Evolutionary conservation across 2,797 vertebrate genomes (phyloP).

Genomic region (Sylvilagus floridanus): DNA sequence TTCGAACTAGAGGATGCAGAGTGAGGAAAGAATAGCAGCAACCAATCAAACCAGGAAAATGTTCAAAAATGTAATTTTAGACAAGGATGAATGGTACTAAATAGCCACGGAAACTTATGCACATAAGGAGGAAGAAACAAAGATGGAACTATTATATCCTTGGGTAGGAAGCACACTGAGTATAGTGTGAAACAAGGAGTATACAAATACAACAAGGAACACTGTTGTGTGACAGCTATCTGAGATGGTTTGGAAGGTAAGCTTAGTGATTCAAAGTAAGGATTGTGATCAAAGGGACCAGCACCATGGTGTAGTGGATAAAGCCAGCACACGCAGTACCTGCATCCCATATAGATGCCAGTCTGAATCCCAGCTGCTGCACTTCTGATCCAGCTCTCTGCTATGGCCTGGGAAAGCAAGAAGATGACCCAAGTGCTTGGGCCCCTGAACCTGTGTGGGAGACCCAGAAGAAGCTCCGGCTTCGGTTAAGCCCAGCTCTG

Average conservation of each 20-base stretch:
- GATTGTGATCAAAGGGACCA: no score
- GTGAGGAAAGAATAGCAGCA: background rate
- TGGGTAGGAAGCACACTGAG: background rate
- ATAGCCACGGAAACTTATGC: background rate
- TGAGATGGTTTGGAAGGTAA: background rate
- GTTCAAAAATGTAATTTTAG: background rate
- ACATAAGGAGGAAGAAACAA: background rate
- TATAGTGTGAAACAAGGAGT: background rate
- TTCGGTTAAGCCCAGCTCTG: no score
- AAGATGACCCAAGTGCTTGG: no score
- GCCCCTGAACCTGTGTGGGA: no score
- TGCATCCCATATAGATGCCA: no score
- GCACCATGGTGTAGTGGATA: no score
- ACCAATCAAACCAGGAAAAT: background rate
- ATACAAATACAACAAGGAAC: background rate
- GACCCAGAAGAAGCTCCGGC: no score
- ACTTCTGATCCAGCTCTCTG: no score
- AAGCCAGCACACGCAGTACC: no score
- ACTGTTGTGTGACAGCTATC: background rate
- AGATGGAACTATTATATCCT: background rate
- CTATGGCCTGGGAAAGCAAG: no score
- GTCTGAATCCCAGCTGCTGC: no score
- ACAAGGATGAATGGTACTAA: background rate
- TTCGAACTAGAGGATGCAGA: background rate
- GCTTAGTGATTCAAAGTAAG: background rate